phyloP scores from a whole-genome alignment of 1,140 invertebrate species.

The Drosophila setifemur region DNA sequence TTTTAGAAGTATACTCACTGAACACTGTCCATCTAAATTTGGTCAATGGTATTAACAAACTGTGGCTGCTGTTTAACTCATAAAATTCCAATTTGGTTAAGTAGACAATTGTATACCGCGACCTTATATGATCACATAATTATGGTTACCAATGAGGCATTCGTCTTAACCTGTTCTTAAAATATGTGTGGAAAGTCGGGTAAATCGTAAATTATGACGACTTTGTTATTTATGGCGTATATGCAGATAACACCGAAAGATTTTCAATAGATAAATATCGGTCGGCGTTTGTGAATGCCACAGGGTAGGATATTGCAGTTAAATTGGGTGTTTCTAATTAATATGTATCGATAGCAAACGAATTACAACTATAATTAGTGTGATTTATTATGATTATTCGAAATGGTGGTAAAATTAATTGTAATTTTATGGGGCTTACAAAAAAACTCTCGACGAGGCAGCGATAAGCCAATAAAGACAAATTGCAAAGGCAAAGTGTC shows the following conservation, averaged over 20 bases:
- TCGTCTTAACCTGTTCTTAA: constrained; percentile 41
- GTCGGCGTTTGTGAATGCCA: constrained; percentile 34
- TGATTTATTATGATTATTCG: constrained; percentile 67
- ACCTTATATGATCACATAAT: constrained; percentile 22
- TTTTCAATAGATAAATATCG: constrained; percentile 64
- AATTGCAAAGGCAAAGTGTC: not conserved
- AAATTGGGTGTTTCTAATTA: constrained; percentile 70
- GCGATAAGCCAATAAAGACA: constrained; percentile 22
- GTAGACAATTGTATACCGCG: not conserved
- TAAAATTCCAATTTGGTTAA: not conserved
- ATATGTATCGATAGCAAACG: constrained; percentile 76
- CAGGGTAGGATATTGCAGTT: constrained; percentile 29
- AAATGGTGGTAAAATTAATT: constrained; percentile 55
- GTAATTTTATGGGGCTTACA: constrained; percentile 16
- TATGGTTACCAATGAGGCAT: constrained; percentile 35
- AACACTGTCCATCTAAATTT: constrained; percentile 8
- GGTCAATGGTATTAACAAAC: constrained; percentile 19
- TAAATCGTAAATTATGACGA: constrained; percentile 78
- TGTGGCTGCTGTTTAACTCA: constrained; percentile 31
- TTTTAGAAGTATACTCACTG: too few relatives aligned
- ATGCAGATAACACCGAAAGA: constrained; percentile 63
- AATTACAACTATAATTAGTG: constrained; percentile 75
- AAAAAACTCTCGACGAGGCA: constrained; percentile 54
- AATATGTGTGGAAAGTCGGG: constrained; percentile 73
- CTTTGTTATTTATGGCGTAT: constrained; percentile 72